Evolutionary conservation across 2,113 vertebrate species (phyloP), one percentile per base, ranked within the genome.

Genomic region (Hucho hucho): DNA sequence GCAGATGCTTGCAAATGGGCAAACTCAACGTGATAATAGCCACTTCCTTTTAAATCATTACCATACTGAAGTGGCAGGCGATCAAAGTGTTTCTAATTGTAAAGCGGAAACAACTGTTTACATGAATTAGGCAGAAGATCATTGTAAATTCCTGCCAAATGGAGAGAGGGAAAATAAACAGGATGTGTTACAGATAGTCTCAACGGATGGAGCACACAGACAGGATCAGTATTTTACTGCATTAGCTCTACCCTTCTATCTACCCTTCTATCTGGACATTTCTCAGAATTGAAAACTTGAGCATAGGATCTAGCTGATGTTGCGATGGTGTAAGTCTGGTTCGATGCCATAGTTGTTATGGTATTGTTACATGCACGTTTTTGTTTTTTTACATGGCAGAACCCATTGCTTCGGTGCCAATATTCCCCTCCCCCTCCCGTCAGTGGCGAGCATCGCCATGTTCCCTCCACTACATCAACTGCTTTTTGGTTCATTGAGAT

Each of bases 401-500:
- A 26, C 79, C 83, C 76, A 84, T 84, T 87, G 88, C 84, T 83
- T 67, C 70, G 72, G 79, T 83, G 87, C 87, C 86, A 86, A 79
- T 43, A 3, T 79, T 82, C 85, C 79, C 86, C 88, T 76, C 83
- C 81, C 37, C 37, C 37, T 43, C 2, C 37, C 84, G 79, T 82
- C 77, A 61, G 73, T 13, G 64, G 69, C 81, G 79, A 83, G 71
- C 80, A 84, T 81, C 86, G 79, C 87, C 82, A 84, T 77, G 76
- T 84, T 79, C 83, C 83, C 81, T 83, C 84, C 75, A 43, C 37
- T 11, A 43, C 37, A 84, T 87, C 85, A 79, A 63, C 83, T 87
- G 83, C 83, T 79, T 82, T 86, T 83, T 79, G 83, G 65, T 83
- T 90, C 88, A 88, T 86, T 88, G 73, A 88, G 87, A 90, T 87